Evolutionary conservation across 2,113 vertebrate species (phyloP).

Genomic region (Channa maculata): DNA sequence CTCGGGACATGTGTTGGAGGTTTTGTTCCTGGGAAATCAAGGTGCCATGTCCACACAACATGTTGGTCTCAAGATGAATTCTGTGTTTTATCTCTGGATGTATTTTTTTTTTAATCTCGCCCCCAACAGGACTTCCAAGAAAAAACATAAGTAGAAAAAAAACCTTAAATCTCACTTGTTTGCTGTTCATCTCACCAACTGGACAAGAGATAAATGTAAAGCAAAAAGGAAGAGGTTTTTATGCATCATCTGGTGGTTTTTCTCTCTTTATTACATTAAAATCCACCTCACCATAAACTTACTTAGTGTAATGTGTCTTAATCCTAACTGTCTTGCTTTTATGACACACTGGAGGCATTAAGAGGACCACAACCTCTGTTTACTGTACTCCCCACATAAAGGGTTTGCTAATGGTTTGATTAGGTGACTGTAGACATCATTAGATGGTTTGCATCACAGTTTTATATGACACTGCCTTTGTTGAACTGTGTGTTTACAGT

Average conservation of each 20-base stretch:
- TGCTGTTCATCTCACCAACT: conserved; percentile 33
- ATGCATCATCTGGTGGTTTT: conserved; percentile 25
- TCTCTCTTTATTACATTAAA: no score
- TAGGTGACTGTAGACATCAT: not conserved
- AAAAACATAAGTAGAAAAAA: not conserved
- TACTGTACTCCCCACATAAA: not conserved
- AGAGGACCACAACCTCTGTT: no score
- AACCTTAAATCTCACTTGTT: conserved; percentile 20
- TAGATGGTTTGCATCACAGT: not conserved
- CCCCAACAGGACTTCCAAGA: conserved; percentile 31
- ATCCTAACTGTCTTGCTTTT: not conserved
- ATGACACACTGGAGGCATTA: not conserved
- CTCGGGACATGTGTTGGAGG: conserved; percentile 51
- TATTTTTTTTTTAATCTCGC: conserved; percentile 66
- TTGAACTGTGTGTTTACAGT: conserved; percentile 10
- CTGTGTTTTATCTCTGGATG: conserved; percentile 65
- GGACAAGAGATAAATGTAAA: conserved; percentile 2
- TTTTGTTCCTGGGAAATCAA: conserved; percentile 71
- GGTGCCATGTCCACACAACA: conserved; percentile 65
- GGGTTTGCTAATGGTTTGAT: not conserved
- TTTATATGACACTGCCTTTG: conserved; percentile 10
- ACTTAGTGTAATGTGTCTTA: not conserved
- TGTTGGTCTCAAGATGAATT: conserved; percentile 65
- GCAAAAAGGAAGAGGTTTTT: not conserved
- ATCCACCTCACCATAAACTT: not conserved